Evolutionary conservation across 2,113 vertebrate genomes (phyloP), one percentile per base, ranked within the genome.

Genomic region (Charadrius vociferus): DNA sequence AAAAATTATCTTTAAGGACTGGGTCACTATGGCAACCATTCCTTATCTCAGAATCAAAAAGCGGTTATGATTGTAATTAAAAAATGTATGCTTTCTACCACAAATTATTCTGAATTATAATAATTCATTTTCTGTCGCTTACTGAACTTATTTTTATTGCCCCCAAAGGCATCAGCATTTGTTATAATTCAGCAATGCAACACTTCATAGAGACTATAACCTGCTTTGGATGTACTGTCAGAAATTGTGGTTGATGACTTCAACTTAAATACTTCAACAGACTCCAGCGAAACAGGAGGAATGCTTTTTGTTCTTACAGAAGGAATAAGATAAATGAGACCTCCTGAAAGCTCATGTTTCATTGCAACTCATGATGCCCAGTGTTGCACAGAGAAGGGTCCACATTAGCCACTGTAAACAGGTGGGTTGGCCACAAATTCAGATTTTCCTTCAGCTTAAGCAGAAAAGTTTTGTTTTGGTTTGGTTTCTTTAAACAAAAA

Each of bases 21-120:
- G 68, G 61, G 58, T 98, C 97, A 91, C 97, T 97, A 97, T 97
- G 93, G 97, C 81, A 98, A 98, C 97, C 65, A 47, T 86, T 88
- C 95, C 72, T 96, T 89, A 90, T 85, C 81, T 94, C 81, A 78
- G 91, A 95, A 96, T 94, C 91, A 95, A 94, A 96, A 78, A 94
- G 36, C 5, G 2, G 1, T 70, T 91, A 62, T 53, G 66, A 87
- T 91, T 67, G 47, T 88, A 95, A 97, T 96, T 94, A 85, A 93
- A 92, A 90, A 91, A 81, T 37, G 53, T 47, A 39, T 87, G 59
- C 81, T 92, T 97, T 91, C 77, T 55, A 95, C 81, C 53, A 91
- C 66, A 56, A 90, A 72, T 84, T 86, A 80, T 70, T 93, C 88
- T 70, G 65, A 93, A 93, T 73, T 91, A 59, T 56, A 95, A 90